Evolutionary conservation across 1,140 invertebrate genomes (phyloP).

Genomic region (Drosophila busckii): DNA sequence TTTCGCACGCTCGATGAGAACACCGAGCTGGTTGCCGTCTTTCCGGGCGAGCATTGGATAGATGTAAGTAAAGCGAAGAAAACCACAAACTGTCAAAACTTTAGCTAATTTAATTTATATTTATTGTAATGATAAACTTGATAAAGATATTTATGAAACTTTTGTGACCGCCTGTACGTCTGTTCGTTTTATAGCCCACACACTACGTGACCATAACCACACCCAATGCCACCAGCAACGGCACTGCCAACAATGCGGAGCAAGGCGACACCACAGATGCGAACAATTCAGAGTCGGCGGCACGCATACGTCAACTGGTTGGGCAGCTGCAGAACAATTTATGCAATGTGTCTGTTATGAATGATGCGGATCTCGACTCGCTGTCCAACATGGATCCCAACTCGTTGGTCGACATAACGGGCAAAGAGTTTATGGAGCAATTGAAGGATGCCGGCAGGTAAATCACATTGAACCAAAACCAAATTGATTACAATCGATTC

Average conservation of each 20-base stretch:
- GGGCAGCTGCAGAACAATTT: slow-evolving; percentile 87
- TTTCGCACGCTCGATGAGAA: slow-evolving; percentile 90
- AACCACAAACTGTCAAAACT: too few species aligned
- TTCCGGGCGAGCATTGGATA: slow-evolving; percentile 86
- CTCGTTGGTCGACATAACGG: slow-evolving; percentile 88
- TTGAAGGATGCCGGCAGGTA: slow-evolving; percentile 90
- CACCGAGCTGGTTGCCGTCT: slow-evolving; percentile 89
- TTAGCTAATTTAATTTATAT: slow-evolving; percentile 1
- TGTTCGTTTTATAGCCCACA: slow-evolving; percentile 67
- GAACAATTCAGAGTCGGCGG: slow-evolving; percentile 81
- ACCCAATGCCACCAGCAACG: slow-evolving; percentile 43
- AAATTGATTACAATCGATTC: too few species aligned
- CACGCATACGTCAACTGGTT: slow-evolving; percentile 83
- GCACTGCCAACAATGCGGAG: slow-evolving; percentile 78
- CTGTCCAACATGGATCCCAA: slow-evolving; percentile 92
- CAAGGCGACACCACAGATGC: slow-evolving; percentile 86
- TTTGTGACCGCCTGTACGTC: slow-evolving; percentile 4
- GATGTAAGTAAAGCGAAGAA: slow-evolving; percentile 65
- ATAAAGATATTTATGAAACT: too few species aligned
- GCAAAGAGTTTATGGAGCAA: slow-evolving; percentile 89
- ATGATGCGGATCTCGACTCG: slow-evolving; percentile 88
- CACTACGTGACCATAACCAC: slow-evolving; percentile 78
- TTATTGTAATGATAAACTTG: too few species aligned
- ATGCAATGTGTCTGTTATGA: slow-evolving; percentile 89
- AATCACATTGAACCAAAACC: too few species aligned